These are phyloP conservation scores for Hyles lineata DNA, from an alignment of 2,888 invertebrate genomes.

Conservation along the genomic window DNA sequence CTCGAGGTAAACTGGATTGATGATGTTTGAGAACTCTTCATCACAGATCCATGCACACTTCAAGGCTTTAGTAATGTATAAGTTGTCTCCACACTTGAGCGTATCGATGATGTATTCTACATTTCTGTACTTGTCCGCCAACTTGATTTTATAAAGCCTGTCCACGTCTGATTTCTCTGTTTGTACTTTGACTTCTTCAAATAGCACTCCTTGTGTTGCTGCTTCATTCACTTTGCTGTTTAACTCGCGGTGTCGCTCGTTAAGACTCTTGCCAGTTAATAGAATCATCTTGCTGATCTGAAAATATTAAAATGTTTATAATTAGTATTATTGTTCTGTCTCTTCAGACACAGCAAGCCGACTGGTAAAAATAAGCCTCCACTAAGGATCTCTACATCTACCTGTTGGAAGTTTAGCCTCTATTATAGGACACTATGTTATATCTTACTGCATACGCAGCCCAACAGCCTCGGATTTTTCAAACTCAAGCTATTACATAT, in stretches of 20 bases:
- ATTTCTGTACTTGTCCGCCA: slow-evolving; percentile 63
- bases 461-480: too few relatives aligned
- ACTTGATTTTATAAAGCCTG: slow-evolving; percentile 65
- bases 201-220: slow-evolving; percentile 39
- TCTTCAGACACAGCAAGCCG: too few relatives aligned
- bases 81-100: slow-evolving; percentile 62
- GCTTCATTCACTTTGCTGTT: slow-evolving; percentile 56
- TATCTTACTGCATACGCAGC: too few relatives aligned
- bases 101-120: slow-evolving; percentile 60
- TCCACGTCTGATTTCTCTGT: slow-evolving; percentile 59
- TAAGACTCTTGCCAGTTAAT: slow-evolving; percentile 52
- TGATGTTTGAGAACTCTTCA: slow-evolving; percentile 51
- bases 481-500: too few relatives aligned
- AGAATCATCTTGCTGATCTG: slow-evolving; percentile 52
- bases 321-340: too few relatives aligned
- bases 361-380: too few relatives aligned
- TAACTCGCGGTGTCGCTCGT: slow-evolving; percentile 54
- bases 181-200: slow-evolving; percentile 49
- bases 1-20: slow-evolving; percentile 60
- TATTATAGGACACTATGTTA: too few relatives aligned
- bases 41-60: slow-evolving; percentile 63
- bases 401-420: too few relatives aligned
- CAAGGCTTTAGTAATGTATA: slow-evolving; percentile 62
- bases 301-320: too few relatives aligned
- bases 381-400: too few relatives aligned